Evolutionary conservation across 2,797 vertebrate genomes (phyloP).

Genomic region (Sparidentex hasta): DNA sequence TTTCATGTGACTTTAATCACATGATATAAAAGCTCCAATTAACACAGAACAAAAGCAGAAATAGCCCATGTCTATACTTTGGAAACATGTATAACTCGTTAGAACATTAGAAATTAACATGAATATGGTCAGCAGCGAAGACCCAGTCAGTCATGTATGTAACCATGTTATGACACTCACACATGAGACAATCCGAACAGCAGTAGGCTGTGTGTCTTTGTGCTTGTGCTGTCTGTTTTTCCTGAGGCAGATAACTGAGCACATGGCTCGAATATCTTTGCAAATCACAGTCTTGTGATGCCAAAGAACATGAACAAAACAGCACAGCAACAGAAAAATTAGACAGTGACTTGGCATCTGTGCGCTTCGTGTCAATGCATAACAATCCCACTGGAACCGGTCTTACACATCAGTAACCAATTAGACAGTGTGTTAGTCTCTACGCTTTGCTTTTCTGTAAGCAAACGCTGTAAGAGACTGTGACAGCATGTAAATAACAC

Average conservation of each 20-base stretch:
- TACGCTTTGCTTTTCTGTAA: neutral
- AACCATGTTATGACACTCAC: slow-evolving; percentile 42
- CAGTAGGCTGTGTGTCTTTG: slow-evolving; percentile 3
- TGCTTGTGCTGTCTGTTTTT: slow-evolving; percentile 17
- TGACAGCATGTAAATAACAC: neutral
- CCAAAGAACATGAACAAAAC: neutral
- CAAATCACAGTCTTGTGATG: slow-evolving; percentile 25
- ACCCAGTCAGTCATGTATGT: slow-evolving; percentile 15
- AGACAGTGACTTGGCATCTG: neutral
- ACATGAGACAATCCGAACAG: slow-evolving; percentile 55
- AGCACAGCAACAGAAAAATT: neutral
- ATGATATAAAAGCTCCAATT: slow-evolving; percentile 27
- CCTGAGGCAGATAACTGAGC: slow-evolving; percentile 49
- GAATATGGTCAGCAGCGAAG: neutral
- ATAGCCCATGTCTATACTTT: neutral
- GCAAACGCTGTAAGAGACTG: neutral
- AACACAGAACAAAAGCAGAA: slow-evolving; percentile 22
- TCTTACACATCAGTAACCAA: slow-evolving; percentile 4
- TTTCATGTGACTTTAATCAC: slow-evolving; percentile 44
- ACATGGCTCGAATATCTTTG: slow-evolving; percentile 2
- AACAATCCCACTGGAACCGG: slow-evolving; percentile 1
- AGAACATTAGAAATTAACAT: neutral
- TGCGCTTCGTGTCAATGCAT: slow-evolving; percentile 27
- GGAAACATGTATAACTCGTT: slow-evolving; percentile 7
- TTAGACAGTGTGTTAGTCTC: slow-evolving; percentile 5